Conservation (phyloP, 2,888 invertebrate genomes). For the Ferdinandea cuprea region DNA sequence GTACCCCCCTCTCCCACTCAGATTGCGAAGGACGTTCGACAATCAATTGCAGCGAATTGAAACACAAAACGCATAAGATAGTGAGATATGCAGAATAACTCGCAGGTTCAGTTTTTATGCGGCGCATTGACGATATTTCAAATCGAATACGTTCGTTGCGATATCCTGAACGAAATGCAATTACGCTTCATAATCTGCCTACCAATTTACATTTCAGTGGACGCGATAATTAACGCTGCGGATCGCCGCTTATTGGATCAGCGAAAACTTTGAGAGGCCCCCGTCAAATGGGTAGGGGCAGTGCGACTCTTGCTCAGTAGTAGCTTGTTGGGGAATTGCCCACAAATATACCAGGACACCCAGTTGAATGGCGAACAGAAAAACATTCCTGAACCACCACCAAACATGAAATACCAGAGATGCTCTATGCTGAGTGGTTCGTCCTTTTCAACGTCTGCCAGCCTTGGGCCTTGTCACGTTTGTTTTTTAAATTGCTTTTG, state of each 20-base stretch:
- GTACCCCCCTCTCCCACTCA: neutral
- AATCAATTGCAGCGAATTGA: slow-evolving; percentile 52
- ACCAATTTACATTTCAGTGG: slow-evolving; percentile 68
- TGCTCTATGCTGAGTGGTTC: neutral
- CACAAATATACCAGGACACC: neutral
- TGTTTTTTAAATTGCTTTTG: slow-evolving; percentile 41
- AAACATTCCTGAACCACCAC: slow-evolving; percentile 29
- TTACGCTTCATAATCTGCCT: slow-evolving; percentile 70
- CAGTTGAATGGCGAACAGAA: neutral
- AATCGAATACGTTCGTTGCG: slow-evolving; percentile 32
- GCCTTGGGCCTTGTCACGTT: slow-evolving; percentile 37
- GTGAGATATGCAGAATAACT: neutral
- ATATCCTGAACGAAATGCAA: slow-evolving; percentile 64
- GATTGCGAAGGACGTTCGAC: neutral
- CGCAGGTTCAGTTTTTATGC: slow-evolving; percentile 4
- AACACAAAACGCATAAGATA: slow-evolving; percentile 13
- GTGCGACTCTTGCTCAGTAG: neutral
- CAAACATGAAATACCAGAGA: slow-evolving; percentile 19
- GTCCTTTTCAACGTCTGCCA: slow-evolving; percentile 18
- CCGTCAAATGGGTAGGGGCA: too few species aligned
- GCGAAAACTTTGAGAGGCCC: slow-evolving; percentile 19
- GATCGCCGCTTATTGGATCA: slow-evolving; percentile 61
- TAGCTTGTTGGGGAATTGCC: neutral
- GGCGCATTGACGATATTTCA: slow-evolving; percentile 31
- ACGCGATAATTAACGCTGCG: slow-evolving; percentile 67